These are phyloP conservation scores for Antennarius maculatus DNA, from an alignment of 2,797 vertebrate species.

Conservation along the genomic window DNA sequence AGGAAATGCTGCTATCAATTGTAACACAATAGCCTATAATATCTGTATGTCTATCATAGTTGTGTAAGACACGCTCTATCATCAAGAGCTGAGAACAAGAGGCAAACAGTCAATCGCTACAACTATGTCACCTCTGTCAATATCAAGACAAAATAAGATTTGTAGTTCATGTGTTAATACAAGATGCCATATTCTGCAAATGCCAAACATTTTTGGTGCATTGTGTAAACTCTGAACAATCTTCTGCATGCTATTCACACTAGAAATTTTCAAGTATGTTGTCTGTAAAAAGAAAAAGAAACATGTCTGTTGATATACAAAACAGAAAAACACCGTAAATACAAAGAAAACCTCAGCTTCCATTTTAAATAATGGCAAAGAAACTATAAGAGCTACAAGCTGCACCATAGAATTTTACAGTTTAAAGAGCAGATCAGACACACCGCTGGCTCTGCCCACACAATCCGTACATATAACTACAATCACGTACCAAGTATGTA, in stretches of 20 bases:
- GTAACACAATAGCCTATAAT: too few relatives aligned
- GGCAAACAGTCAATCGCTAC: conserved; percentile 17
- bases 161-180: too few relatives aligned
- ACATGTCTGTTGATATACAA: too few relatives aligned
- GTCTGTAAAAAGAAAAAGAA: too few relatives aligned
- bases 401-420: conserved; percentile 6
- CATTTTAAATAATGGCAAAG: too few relatives aligned
- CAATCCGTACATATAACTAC: not conserved
- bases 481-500: not conserved
- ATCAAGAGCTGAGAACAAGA: not conserved
- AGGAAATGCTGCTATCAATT: too few relatives aligned
- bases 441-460: not conserved
- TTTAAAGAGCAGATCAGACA: conserved; percentile 16
- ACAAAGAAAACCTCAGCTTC: not conserved
- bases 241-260: too few relatives aligned
- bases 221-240: too few relatives aligned
- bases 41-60: not conserved
- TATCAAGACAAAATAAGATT: conserved; percentile 12
- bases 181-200: too few relatives aligned
- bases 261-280: too few relatives aligned
- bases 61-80: not conserved
- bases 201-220: too few relatives aligned
- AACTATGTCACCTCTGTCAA: not conserved
- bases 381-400: not conserved
- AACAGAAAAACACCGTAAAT: too few relatives aligned